Evolutionary conservation across 2,888 invertebrate genomes (phyloP).

Genomic region (Zygogramma bicolorata): DNA sequence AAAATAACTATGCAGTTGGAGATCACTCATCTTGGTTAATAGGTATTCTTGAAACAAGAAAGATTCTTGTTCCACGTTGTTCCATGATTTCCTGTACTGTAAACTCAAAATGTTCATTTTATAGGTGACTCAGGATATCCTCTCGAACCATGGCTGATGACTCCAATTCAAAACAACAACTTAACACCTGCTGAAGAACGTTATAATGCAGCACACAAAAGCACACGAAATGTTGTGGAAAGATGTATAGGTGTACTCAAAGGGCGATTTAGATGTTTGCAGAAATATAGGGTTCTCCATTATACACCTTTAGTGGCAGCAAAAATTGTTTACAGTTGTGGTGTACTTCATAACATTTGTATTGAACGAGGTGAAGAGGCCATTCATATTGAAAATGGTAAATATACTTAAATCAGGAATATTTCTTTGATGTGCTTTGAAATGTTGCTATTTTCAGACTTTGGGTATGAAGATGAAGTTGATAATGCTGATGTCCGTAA

Average conservation of each 20-base stretch:
- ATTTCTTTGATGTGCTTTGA: background rate
- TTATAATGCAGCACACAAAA: slow-evolving; percentile 14
- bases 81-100: background rate
- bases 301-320: no score
- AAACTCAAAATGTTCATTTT: background rate
- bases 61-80: no score
- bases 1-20: slow-evolving; percentile 1
- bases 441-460: background rate
- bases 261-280: slow-evolving; percentile 26
- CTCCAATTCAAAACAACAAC: slow-evolving; percentile 3
- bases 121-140: slow-evolving; percentile 15
- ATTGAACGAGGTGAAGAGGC: background rate
- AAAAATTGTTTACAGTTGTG: no score
- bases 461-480: background rate
- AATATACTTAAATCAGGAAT: no score
- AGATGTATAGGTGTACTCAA: slow-evolving; percentile 25
- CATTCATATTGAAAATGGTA: background rate
- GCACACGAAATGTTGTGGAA: slow-evolving; percentile 20
- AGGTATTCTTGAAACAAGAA: background rate
- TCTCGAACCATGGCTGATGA: slow-evolving; percentile 27
- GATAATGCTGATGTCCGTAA: background rate
- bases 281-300: no score
- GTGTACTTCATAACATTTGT: slow-evolving; percentile 8
- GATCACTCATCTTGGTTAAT: slow-evolving; percentile 13
- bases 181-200: slow-evolving; percentile 15